Conservation (phyloP, 2,888 invertebrate genomes). For the Chrysina gloriosa region DNA sequence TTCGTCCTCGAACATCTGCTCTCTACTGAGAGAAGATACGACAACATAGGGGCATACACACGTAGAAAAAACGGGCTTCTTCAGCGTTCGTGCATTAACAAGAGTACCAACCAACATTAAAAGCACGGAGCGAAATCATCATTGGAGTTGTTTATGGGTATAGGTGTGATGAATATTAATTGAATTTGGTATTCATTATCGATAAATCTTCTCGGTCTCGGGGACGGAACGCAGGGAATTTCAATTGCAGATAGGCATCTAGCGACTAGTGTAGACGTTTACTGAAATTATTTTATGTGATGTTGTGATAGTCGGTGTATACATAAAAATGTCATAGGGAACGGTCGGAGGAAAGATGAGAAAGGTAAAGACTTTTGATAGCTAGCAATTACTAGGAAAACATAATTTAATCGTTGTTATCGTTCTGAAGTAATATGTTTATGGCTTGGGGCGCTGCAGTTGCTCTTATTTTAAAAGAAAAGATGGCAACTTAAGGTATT, state of each 20-base stretch:
- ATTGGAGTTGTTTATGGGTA: conserved; percentile 34
- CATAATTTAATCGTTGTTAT: too few species aligned
- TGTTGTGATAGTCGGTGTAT: conserved; percentile 7
- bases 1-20: conserved; percentile 20
- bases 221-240: conserved; percentile 16
- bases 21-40: neutral
- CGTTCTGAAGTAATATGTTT: too few species aligned
- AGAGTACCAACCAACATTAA: conserved; percentile 14
- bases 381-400: conserved; percentile 1
- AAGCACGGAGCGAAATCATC: conserved; percentile 28
- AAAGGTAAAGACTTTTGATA: neutral
- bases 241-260: conserved; percentile 34
- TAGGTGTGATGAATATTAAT: conserved; percentile 37
- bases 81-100: neutral
- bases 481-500: too few species aligned
- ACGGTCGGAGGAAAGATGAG: neutral
- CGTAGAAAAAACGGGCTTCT: conserved; percentile 2
- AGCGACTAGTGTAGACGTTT: conserved; percentile 12
- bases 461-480: too few species aligned
- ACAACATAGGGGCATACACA: neutral
- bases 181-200: conserved; percentile 33
- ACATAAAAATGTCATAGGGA: conserved; percentile 13
- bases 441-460: too few species aligned
- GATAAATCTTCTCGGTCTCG: conserved; percentile 26
- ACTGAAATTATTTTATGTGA: conserved; percentile 24